Evolutionary conservation across 2,797 vertebrate genomes (phyloP), one percentile per base, ranked within the genome.

Genomic region (Leptatherina wallacei): DNA sequence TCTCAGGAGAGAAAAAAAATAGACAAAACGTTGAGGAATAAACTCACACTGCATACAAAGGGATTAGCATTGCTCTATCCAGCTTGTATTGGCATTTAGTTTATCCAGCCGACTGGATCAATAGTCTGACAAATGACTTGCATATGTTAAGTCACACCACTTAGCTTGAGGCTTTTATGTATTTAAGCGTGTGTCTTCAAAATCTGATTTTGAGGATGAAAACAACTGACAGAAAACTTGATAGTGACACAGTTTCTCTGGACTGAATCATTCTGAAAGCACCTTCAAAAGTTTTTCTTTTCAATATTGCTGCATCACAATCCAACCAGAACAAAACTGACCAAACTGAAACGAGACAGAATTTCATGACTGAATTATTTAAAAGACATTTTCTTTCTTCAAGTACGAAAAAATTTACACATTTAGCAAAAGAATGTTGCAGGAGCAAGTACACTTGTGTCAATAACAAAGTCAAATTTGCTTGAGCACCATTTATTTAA

Each of bases 101-200:
- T 89, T 82, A 84, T 87, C 78, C 70, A 55, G 67, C 0, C 1
- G 78, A 72, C 65, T 40, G 69, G 61, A 71, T 87, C 84, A 86
- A 82, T 80, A 80, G 32, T 80, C 72, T 74, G 78, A 85, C 66
- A 75, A 86, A 82, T 78, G 66, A 80, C 35, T 85, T 67, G 42
- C 71, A 80, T 72, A 61, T 80, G 80, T 80, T 58, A 36, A 44
- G 35, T 73, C 69, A 68, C 77, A 85, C 51, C 73, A 67, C 69
- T 83, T 66, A 77, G 69, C 65, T 75, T 64, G 61, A 78, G 71
- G 63, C 69, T 71, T 78, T 49, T 61, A 2, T 52, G 56, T 61
- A 18, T 59, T 30, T 71, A 60, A 65, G 16, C 10, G 55, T 18
- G n/a, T 70, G 42, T 59, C 61, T 60, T 0, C 0, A 35, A 57